Base-by-base conservation (phyloP, 2,113 vertebrate genomes). In the Paraplagusia blochii region DNA sequence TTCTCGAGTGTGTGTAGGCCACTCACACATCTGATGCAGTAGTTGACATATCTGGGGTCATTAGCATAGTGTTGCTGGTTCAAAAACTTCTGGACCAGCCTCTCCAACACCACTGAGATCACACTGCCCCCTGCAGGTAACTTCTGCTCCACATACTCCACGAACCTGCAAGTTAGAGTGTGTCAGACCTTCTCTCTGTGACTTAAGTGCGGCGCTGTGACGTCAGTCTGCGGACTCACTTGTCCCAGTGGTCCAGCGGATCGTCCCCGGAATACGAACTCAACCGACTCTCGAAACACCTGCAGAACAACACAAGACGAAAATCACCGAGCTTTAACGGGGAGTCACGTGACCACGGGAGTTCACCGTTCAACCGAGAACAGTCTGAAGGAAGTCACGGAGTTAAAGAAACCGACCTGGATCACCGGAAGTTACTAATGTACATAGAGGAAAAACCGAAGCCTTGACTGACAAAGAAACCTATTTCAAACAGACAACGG, bases 21-120 rank as follows among this genome's bases (percentile, higher is more conserved):
- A 92, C 95, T 82, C 85, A 97, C 96, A 85, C 90, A 92, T 80
- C 79, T 90, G 62, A 99, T 38, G 79, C 95, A 97, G 84, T 87
- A 87, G 61, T 71, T 88, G 5, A 99, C 74, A 13, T 91, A 96
- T 70, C 96, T 81, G 4, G 75, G 22, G 46, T 98, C 95, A 16
- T 92, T 79, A 0, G 88, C 85, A 58, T 98, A 98, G 50, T 64
- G 86, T 65, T 87, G 68, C 0, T 89, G 85, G 0, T 69, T 44
- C 36, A 93, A 13, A 74, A 98, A 96, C 8, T 16, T 80, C 70
- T 91, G 87, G 38, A 98, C 87, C 0, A 99, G 83, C 6, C 78
- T 72, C 59, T 94, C 88, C 17, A 96, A 80, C 29, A 95, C 90
- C 16, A 15, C 17, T 0, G 80, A 82, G 77, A 92, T 62, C 1